Base-by-base conservation (phyloP, 1,140 invertebrate species). In the Papilio machaon region DNA sequence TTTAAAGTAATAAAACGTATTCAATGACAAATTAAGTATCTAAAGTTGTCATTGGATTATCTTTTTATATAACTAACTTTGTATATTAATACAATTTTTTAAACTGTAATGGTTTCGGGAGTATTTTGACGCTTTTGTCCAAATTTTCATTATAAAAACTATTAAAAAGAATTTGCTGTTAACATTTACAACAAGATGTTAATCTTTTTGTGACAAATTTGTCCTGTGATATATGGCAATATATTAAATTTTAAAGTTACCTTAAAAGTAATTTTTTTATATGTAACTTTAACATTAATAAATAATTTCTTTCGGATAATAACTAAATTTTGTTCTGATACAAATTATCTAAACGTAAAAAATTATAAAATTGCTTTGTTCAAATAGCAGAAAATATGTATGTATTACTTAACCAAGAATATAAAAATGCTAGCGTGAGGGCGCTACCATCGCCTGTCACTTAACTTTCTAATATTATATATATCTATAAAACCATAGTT, bases 201-300 rank as follows among this genome's bases (percentile, higher is more conserved):
- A 19, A 7, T 35, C 30, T 70, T 15, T 35, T 70, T 11, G 1
- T 35, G 64, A 70, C 23, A 70, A 70, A 70, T 70, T 15, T 70
- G 30, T 70, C 5, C 30, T 70, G 64, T 70, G 64, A 70, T 70
- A 70, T 23, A 35, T 8, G 8, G 64, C 30, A 70, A 70, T 70
- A 70, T 70, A 15, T 64, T 35, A 38, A 35, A 35, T 35, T 70
- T 70, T 70, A 13, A 70, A 35, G 11, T 70, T 70, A 11, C 30
- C 64, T 70, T 70, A 70, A 70, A 70, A 70, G 11, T 38, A n/a
- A 13, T n/a, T n/a, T n/a, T n/a, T n/a, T n/a, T n/a, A n/a, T n/a
- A n/a, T n/a, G 19, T 64, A 64, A 64, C 10, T 30, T 10, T 30
- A 30, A 17, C 49, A 10, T 2, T 19, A 23, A 23, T 11, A 23